Conservation (phyloP, 2,113 vertebrate species). For the Protobothrops flavoviridis region DNA sequence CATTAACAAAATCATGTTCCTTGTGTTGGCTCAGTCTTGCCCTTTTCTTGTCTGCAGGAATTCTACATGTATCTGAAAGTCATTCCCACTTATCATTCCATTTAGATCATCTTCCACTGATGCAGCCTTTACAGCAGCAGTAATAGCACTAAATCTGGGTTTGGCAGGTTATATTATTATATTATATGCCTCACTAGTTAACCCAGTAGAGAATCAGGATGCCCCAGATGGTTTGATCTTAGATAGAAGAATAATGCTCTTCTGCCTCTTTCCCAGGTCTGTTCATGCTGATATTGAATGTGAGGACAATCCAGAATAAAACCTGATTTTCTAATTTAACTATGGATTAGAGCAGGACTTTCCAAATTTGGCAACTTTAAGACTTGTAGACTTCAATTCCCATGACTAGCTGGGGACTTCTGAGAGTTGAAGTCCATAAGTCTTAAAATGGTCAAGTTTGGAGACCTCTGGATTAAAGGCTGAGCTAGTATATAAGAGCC, state of each 20-base stretch:
- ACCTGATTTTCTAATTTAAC: neutral
- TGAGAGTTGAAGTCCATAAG: no score
- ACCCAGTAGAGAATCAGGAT: neutral
- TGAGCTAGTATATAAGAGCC: no score
- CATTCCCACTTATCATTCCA: neutral
- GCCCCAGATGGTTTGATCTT: neutral
- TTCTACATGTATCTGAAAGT: neutral
- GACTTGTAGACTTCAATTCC: no score
- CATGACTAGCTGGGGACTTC: no score
- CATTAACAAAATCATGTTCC: neutral
- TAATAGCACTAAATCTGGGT: neutral
- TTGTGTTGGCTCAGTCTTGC: neutral
- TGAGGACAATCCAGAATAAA: neutral
- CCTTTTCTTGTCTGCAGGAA: neutral
- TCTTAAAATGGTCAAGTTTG: no score
- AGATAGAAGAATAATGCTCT: neutral
- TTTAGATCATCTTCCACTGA: neutral
- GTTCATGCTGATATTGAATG: neutral
- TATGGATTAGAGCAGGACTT: no score
- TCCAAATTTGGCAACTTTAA: no score
- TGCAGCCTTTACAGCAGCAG: neutral
- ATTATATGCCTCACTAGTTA: neutral
- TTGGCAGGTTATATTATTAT: neutral
- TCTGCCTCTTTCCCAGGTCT: neutral
- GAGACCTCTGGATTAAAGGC: no score